Conservation (phyloP, 1,140 invertebrate species). For the Myzus persicae region DNA sequence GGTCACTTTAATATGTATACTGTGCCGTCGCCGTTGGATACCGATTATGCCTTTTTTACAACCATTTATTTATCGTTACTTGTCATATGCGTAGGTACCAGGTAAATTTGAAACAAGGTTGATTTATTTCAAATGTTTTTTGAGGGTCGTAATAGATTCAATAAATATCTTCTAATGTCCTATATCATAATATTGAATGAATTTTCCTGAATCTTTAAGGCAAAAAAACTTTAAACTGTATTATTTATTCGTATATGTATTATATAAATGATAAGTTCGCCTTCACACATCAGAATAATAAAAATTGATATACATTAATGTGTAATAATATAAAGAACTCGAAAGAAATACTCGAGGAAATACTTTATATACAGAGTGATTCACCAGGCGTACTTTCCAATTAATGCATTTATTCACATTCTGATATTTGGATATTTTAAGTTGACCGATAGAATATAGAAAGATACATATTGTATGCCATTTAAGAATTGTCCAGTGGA, state of each 20-base stretch:
- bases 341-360: neutral
- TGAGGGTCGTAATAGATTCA: conserved; percentile 46
- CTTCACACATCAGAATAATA: neutral
- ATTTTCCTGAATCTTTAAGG: neutral
- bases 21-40: conserved; percentile 53
- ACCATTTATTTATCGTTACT: conserved; percentile 36
- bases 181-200: neutral
- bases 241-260: neutral
- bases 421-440: neutral
- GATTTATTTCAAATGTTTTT: conserved; percentile 29
- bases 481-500: neutral
- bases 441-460: neutral
- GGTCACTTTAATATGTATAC: conserved; percentile 42
- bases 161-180: neutral
- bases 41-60: conserved; percentile 47
- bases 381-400: neutral
- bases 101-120: conserved; percentile 42
- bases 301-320: neutral
- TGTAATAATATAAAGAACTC: neutral
- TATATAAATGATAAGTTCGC: neutral
- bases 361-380: neutral
- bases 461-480: neutral
- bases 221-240: neutral
- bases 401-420: neutral
- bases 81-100: conserved; percentile 32